A percentile compares a stretch with the other conserved stretches of the same genome.
Conservation (phyloP, 2,113 vertebrate genomes). For the Eonycteris spelaea region DNA sequence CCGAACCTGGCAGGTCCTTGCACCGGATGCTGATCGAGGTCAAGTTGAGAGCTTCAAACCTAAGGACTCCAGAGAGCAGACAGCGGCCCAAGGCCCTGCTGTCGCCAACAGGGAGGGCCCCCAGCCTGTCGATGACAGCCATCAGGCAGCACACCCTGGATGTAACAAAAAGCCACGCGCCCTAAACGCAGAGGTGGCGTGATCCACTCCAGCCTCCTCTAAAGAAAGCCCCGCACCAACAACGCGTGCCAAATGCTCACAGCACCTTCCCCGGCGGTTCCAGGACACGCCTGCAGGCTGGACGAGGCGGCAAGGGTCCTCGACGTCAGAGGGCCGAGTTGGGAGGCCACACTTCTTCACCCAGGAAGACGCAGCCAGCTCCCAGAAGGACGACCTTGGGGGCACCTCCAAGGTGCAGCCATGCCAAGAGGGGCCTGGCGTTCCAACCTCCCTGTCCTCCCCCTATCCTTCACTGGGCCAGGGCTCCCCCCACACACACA, state of each 20-base stretch:
- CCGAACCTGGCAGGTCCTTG: neutral
- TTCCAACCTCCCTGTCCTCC: rapidly evolving
- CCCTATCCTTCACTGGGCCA: neutral
- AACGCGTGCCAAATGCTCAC: neutral
- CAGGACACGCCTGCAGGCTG: neutral
- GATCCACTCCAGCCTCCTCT: neutral
- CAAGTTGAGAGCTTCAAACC: neutral
- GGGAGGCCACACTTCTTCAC: neutral
- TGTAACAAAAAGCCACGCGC: neutral
- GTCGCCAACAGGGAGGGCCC: neutral
- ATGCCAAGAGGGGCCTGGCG: neutral
- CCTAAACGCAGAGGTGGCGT: rapidly evolving
- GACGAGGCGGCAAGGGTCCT: neutral
- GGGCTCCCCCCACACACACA: neutral
- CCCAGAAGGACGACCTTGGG: neutral
- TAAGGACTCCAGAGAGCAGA: neutral
- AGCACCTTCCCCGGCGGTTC: neutral
- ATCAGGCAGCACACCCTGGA: neutral
- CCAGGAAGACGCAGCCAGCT: neutral
- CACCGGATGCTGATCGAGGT: neutral
- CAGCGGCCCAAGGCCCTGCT: too few relatives aligned
- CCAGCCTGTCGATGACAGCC: rapidly evolving
- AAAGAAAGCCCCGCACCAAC: neutral
- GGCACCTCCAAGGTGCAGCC: neutral
- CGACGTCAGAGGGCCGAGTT: neutral